These are phyloP conservation scores for Leptobrachium leishanense DNA, from an alignment of 2,113 vertebrate species.

Conservation along the genomic window DNA sequence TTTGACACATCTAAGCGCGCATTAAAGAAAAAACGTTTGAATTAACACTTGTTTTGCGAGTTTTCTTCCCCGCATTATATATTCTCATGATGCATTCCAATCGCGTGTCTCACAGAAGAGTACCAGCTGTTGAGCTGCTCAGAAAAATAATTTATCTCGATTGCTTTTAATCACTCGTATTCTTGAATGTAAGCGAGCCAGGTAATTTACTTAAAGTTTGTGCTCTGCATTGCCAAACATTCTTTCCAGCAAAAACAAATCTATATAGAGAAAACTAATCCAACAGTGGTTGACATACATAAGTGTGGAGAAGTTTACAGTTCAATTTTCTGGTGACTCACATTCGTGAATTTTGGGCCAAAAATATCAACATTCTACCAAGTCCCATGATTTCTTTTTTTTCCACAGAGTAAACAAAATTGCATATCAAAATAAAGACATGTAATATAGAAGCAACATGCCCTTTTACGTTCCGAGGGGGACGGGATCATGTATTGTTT, in stretches of 20 bases:
- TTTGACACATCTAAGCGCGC: not conserved
- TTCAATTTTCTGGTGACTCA: constrained; percentile 46
- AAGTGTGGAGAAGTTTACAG: constrained; percentile 35
- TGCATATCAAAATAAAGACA: not conserved
- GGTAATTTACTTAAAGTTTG: constrained; percentile 47
- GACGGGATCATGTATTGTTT: too few relatives aligned
- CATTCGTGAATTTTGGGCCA: constrained; percentile 29
- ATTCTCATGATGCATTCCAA: constrained; percentile 46
- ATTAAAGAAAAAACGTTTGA: not conserved
- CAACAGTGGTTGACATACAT: constrained; percentile 47
- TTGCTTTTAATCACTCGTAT: constrained; percentile 49
- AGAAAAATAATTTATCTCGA: constrained; percentile 47
- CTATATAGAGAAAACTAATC: constrained; percentile 46
- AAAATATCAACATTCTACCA: constrained; percentile 21
- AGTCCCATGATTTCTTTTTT: constrained; percentile 36
- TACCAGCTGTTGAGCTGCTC: constrained; percentile 43
- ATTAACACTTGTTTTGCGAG: constrained; percentile 26
- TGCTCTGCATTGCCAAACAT: constrained; percentile 38
- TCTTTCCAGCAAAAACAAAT: constrained; percentile 49
- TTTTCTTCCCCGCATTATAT: constrained; percentile 13
- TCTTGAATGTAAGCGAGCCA: constrained; percentile 46
- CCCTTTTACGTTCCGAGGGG: too few relatives aligned
- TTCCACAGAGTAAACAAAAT: constrained; percentile 6
- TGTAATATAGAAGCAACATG: not conserved
- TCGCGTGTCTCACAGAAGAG: constrained; percentile 43